These are phyloP conservation scores for Oxygymnocypris stewartii DNA, from an alignment of 2,113 vertebrate species.

Conservation along the genomic window DNA sequence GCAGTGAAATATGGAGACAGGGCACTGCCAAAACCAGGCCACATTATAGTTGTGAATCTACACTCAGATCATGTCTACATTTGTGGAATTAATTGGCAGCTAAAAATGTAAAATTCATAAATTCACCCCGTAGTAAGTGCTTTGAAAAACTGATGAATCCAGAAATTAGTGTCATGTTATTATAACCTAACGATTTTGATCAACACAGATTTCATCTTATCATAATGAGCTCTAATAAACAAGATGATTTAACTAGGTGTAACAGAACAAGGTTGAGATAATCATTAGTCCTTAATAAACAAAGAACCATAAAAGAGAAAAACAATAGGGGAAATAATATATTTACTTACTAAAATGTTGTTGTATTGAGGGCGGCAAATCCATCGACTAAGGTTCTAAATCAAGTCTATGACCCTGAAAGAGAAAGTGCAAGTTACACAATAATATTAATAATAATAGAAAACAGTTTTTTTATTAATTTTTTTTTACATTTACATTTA, in stretches of 20 bases:
- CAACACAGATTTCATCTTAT: neutral
- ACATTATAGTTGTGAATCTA: slow-evolving; percentile 1
- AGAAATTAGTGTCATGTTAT: neutral
- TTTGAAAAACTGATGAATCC: neutral
- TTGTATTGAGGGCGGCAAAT: slow-evolving; percentile 73
- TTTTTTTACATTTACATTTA: neutral
- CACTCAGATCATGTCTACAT: neutral
- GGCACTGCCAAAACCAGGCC: neutral
- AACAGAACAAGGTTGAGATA: neutral
- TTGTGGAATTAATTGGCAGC: neutral
- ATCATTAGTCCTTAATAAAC: neutral
- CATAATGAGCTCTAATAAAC: neutral
- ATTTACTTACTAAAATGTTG: slow-evolving; percentile 72
- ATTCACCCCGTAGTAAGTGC: neutral
- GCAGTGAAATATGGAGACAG: neutral
- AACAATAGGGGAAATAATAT: slow-evolving; percentile 15
- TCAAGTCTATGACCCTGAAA: slow-evolving; percentile 67
- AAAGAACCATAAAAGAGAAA: slow-evolving; percentile 10
- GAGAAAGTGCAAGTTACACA: slow-evolving; percentile 22
- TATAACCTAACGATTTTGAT: neutral
- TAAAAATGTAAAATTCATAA: neutral
- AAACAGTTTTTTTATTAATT: neutral
- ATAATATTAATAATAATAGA: slow-evolving; percentile 51
- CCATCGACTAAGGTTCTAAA: slow-evolving; percentile 72
- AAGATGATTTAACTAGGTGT: neutral